Base-by-base conservation (phyloP, 2,113 vertebrate species). In the Megaleporinus macrocephalus region DNA sequence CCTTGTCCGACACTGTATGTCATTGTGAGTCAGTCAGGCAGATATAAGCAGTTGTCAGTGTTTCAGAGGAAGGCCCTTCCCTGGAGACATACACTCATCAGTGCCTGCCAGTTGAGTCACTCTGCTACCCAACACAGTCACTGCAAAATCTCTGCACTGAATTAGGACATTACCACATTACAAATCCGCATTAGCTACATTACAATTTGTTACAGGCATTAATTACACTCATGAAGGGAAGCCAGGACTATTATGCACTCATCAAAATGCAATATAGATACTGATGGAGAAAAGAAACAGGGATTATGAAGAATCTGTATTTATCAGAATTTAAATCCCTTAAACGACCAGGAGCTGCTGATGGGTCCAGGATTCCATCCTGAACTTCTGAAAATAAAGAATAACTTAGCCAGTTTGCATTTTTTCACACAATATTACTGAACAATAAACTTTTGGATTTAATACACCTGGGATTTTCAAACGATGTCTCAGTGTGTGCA, bases 21-120 rank as follows among this genome's bases (percentile, higher is more conserved):
- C 66, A 69, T 12, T 69, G 65, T n/a, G 66, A 70, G 66, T 44
- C 65, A 68, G 65, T 68, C 36, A 70, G 36, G 26, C 33, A 44
- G 36, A 44, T 24, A 70, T 44, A 70, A 41, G 33, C 66, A 70
- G 66, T n/a, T 69, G 57, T 69, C 33, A 70, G 33, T 44, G 36
- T 70, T 44, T 70, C 66, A 70, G 20, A 70, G 36, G 66, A 10
- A 70, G 66, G 33, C 20, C 22, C 33, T 24, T 44, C 66, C 16
- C 66, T 41, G 66, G 66, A 69, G 66, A 44, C 22, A 44, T 10
- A 20, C 20, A 57, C 22, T 22, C 55, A 33, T 68, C 30, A 36
- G 16, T 36, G 66, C 10, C 22, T 44, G 24, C 66, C 66, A 70
- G 33, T 41, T 70, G 66, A 44, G 30, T 68, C 33, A 66, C 9